Base-by-base conservation (phyloP, 2,113 vertebrate species). In the Cryptotis parvus region DNA sequence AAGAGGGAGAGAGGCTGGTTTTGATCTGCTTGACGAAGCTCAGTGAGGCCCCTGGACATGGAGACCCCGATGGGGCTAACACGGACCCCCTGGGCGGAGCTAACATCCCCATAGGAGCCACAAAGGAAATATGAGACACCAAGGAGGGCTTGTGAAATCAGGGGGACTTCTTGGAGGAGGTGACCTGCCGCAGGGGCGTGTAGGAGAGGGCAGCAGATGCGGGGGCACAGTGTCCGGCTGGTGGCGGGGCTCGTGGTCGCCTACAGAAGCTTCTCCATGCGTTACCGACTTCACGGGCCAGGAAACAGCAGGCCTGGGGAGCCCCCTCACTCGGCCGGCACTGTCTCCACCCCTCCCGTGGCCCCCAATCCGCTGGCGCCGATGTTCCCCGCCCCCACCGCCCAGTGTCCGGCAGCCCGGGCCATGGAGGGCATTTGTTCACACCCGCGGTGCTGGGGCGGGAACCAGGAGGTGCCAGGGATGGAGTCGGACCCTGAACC, bases 31-130 rank as follows among this genome's bases (percentile, higher is more conserved):
- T 98, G 98, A 99, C 98, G 98, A 98, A 97, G 97, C 91, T 96
- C 99, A 99, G 99, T 99, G 99, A 99, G 98, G 98, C 98, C 98
- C 98, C 98, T 98, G 98, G 98, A 98, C 87, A 97, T 96, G 98
- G 98, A 26, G 98, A 97, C 97, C 97, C 98, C 98, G 99, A 98
- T 98, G 98, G 98, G 98, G 98, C 97, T 98, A 96, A 98, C n/a
- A n/a, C n/a, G n/a, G 45, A 49, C 45, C 45, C 43, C 45, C 45
- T 49, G 98, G 97, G 95, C 95, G 94, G 1, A 70, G 69, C 41
- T 29, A 69, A 63, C 45, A 58, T 24, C 20, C 22, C 41, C 14
- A 4, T 65, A 82, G 61, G n/a, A 35, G 20, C 41, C 61, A 3
- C 6, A 1, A 0, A 78, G 68, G 91, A 75, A 49, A 14, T 3